phyloP scores from a whole-genome alignment of 2,113 vertebrate species.

The Ophiodon elongatus region DNA sequence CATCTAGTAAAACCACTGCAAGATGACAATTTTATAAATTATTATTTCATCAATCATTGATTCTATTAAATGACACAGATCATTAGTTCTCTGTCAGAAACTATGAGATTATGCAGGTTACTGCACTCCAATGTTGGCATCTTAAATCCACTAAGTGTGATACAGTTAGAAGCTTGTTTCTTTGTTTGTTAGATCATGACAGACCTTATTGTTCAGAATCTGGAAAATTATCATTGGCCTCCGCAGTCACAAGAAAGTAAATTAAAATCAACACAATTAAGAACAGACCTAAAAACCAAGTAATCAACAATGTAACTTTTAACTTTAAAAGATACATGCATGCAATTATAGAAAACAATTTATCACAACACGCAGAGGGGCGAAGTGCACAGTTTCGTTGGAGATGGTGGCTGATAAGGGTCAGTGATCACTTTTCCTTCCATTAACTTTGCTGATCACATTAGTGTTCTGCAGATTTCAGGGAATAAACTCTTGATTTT shows the following conservation, averaged over 20 bases:
- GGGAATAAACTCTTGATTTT: background rate
- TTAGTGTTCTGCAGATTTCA: background rate
- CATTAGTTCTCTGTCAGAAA: background rate
- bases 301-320: background rate
- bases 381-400: background rate
- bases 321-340: background rate
- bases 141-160: background rate
- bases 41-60: background rate
- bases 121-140: background rate
- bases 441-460: background rate
- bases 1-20: background rate
- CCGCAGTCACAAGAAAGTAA: background rate
- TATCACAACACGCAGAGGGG: background rate
- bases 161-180: constrained; percentile 2
- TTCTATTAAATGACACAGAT: background rate
- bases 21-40: background rate
- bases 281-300: background rate
- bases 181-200: background rate
- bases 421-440: background rate
- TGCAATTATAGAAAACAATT: background rate
- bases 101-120: background rate
- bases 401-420: constrained; percentile 5
- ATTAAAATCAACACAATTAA: constrained; percentile 5
- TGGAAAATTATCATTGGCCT: background rate
- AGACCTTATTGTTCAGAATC: constrained; percentile 6